phyloP scores from a whole-genome alignment of 2,113 vertebrate genomes.

The Heliornis fulica region DNA sequence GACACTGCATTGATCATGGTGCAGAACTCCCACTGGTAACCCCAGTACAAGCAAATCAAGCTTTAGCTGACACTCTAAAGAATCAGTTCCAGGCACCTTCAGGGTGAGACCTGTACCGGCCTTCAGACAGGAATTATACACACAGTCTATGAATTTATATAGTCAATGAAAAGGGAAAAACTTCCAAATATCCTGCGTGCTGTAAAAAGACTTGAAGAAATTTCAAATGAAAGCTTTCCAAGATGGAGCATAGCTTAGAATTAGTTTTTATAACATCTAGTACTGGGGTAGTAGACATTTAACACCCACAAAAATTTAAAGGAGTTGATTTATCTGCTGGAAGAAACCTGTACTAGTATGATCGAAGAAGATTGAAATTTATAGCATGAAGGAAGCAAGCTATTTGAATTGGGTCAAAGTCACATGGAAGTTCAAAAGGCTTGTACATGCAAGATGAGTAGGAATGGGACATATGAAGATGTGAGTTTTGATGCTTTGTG shows the following conservation, averaged over 20 bases:
- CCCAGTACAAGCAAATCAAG: background rate
- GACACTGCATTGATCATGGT: background rate
- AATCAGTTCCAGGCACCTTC: background rate
- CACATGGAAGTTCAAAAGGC: background rate
- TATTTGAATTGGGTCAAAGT: conserved; percentile 39
- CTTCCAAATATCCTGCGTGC: background rate
- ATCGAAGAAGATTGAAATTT: background rate
- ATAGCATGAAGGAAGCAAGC: background rate
- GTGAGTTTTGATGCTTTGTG: background rate
- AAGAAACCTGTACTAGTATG: background rate
- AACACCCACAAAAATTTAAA: conserved; percentile 56
- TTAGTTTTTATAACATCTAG: background rate
- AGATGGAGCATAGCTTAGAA: background rate
- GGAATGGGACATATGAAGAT: background rate
- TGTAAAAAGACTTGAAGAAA: background rate
- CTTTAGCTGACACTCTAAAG: background rate
- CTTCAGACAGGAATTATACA: background rate
- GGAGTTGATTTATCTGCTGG: conserved; percentile 28
- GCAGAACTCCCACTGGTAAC: background rate
- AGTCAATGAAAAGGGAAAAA: background rate
- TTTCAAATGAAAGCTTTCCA: conserved; percentile 13
- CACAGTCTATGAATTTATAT: conserved; percentile 11
- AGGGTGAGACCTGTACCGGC: background rate
- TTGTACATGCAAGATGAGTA: background rate
- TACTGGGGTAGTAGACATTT: background rate